Percentiles rank a stretch among this genome's conserved stretches.
phyloP scores from a whole-genome alignment of 2,113 vertebrate species.

The Bubalus kerabau region DNA sequence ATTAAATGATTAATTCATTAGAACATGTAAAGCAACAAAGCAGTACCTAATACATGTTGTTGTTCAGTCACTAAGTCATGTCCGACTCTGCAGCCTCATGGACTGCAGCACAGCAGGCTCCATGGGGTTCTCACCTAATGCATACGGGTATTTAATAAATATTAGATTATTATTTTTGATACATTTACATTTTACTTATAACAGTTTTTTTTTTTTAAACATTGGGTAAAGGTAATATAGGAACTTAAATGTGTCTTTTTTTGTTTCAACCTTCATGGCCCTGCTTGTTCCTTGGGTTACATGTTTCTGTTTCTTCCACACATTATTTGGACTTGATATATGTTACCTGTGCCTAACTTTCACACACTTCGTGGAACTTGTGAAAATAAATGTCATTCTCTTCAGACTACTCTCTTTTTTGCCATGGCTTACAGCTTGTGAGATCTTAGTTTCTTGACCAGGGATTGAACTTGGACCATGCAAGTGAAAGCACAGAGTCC shows the following conservation, averaged over 20 bases:
- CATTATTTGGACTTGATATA: neutral
- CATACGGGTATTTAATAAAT: neutral
- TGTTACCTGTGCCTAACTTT: neutral
- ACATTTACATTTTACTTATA: neutral
- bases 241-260: neutral
- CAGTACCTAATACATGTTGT: neutral
- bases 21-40: neutral
- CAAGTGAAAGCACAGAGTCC: neutral
- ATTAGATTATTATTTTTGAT: neutral
- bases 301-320: neutral
- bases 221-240: neutral
- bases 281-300: neutral
- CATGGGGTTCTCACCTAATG: neutral
- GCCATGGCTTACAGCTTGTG: neutral
- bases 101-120: neutral
- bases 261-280: neutral
- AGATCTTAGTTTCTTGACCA: neutral
- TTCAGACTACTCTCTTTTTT: neutral
- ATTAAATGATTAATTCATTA: neutral
- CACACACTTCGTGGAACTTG: neutral
- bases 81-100: neutral
- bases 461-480: neutral
- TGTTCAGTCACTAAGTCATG: neutral
- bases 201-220: neutral
- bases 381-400: neutral